Base-by-base conservation (phyloP, 2,888 invertebrate species). In the Coronaproctus castanopsis region DNA sequence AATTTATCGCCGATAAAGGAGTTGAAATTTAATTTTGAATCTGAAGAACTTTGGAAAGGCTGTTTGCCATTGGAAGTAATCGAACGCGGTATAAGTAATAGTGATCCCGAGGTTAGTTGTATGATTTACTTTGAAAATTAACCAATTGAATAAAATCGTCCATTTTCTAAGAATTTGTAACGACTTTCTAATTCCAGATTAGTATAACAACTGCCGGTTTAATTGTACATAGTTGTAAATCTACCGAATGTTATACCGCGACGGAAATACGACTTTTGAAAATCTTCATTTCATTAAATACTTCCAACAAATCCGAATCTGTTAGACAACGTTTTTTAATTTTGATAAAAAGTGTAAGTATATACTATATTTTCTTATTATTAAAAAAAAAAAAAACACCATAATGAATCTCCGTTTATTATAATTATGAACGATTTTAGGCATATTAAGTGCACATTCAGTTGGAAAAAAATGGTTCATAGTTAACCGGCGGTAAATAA, bases 161-260 rank as follows among this genome's bases (percentile, higher is more conserved):
- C n/a, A n/a, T n/a, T n/a, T n/a, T n/a, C n/a, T n/a, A n/a, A n/a
- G n/a, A n/a, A n/a, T n/a, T n/a, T n/a, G n/a, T n/a, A n/a, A n/a
- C n/a, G n/a, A n/a, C n/a, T n/a, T n/a, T n/a, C n/a, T n/a, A n/a
- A n/a, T n/a, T n/a, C n/a, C 24, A 24, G 57, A 10, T 56, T 20
- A 24, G 51, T 50, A 61, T 73, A 36, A 36, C 36, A 36, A 36
- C 36, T 36, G 36, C 36, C 8, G 14, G 36, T 36, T 36, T 36
- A 14, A 36, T 36, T 36, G 36, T 36, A 14, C 36, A 36, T 14
- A 36, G 36, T 36, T 5, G 5, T 36, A 36, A 36, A 36, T 36
- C 36, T 5, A 14, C 5, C 8, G 36, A 36, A 5, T 36, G 36
- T 14, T 36, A 36, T 14, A 8, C 36, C 8, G 36, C 5, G 14